Base-by-base conservation (phyloP, 2,888 invertebrate genomes). In the Danaus chrysippus region DNA sequence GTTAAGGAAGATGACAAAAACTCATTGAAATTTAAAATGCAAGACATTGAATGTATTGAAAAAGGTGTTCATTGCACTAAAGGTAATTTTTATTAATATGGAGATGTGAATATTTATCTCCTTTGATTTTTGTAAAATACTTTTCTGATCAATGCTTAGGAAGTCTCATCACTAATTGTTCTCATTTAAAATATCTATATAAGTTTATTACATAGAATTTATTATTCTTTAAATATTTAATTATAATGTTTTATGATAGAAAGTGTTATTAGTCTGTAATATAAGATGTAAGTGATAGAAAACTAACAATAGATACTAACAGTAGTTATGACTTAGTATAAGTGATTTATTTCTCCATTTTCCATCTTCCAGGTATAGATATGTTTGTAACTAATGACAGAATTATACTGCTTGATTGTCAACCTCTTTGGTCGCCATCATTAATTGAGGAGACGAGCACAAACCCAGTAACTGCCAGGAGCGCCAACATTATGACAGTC, bases 381-480 rank as follows among this genome's bases (percentile, higher is more conserved):
- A 93, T 95, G 87, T 96, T 93, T 75, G 92, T 96, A 0, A 95
- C 95, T 0, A 90, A 91, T 17, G 94, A 95, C 72, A 87, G 97
- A 58, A 92, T 96, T 42, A 96, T 99, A 68, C 93, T 98, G 41
- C 91, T 99, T 2, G 99, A 99, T 82, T 95, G 96, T 63, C 97
- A 98, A 78, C 95, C 98, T 0, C 87, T 97, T 42, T 92, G 94
- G 78, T 93, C 94, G 2, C 96, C 97, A 68, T 96, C 98, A 0
- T 88, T 97, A 57, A 91, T 94, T 55, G 93, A 94, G 59, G 92
- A 93, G 78, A 77, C 92, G 66, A 82, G 81, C 70, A 69, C 91
- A 70, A 89, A 87, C 52, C 84, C 92, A 1, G 80, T 93, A 11
- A 92, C 92, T 12, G 93, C 85, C 0, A 73, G 90, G 17, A 86